Evolutionary conservation across 1,140 invertebrate genomes (phyloP).

Genomic region (Apis mellifera): DNA sequence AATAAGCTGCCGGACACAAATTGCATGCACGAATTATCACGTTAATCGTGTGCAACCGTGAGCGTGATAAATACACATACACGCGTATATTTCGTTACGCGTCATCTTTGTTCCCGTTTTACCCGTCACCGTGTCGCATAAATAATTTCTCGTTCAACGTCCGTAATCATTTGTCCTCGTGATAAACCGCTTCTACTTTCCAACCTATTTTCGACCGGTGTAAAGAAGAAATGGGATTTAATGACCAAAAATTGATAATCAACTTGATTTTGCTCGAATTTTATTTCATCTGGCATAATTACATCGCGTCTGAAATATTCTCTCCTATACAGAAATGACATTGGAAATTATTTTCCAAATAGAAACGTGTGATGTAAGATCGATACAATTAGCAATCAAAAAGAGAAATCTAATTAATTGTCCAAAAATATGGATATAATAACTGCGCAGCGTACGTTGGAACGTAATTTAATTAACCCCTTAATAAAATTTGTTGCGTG

Average conservation of each 20-base stretch:
- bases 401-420: background rate
- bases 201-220: background rate
- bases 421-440: background rate
- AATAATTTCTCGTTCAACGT: conserved; percentile 16
- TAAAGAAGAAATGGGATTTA: conserved; percentile 7
- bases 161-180: no score
- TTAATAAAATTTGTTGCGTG: conserved; percentile 2
- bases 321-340: no score
- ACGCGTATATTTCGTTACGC: conserved; percentile 6
- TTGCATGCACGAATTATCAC: conserved; percentile 22
- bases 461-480: conserved; percentile 13
- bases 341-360: no score
- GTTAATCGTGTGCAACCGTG: conserved; percentile 8
- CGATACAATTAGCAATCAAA: no score
- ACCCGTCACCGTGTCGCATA: background rate
- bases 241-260: no score
- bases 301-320: background rate
- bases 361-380: no score
- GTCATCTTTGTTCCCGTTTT: background rate
- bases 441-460: no score
- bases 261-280: no score
- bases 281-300: no score
- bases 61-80: background rate
- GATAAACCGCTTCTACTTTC: conserved; percentile 6
- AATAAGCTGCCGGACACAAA: conserved; percentile 1